Evolutionary conservation across 2,888 invertebrate genomes (phyloP), one percentile per base, ranked within the genome.

Genomic region (Neoscelio sp.): DNA sequence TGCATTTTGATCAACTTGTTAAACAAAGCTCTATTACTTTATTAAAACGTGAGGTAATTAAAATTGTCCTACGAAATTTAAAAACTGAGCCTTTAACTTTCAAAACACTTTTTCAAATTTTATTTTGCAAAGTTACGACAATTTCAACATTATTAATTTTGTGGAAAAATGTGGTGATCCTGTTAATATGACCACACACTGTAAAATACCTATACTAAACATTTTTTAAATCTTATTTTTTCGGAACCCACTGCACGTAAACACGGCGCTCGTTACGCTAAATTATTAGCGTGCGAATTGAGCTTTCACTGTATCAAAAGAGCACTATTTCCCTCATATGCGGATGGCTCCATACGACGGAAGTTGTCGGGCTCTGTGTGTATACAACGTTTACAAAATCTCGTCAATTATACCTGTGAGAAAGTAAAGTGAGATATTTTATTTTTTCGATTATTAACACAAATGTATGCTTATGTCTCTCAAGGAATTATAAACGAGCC

Each of bases 291-390:
- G 70, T 76, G 56, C 44, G 64, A 76, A 76, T 48, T 76, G 70
- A 70, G 76, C 76, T 76, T 76, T 76, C 76, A 64, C 68, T 76
- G 50, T 64, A 76, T 70, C 56, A 68, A 76, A 46, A 62, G 65
- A 60, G 35, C 62, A 50, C 40, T 40, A 75, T 60, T 75, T 75
- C 67, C 75, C 64, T 65, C 62, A 68, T 68, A 62, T 62, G 62
- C 68, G 62, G 75, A 76, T 76, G 75, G 54, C 40, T 62, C 64
- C 42, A 56, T 26, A 56, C 64, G 56, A 76, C 64, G 64, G 76
- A 75, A 68, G 54, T 65, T 75, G 60, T 60, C 35, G n/a, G 42
- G 42, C 35, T 75, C 65, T 42, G 58, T 56, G 48, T 38, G 60
- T 33, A 62, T 62, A 54, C 54, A 38, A 52, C 54, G 38, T 44